These are phyloP conservation scores for Pollicipes pollicipes DNA, from an alignment of 1,140 invertebrate genomes.

Conservation along the genomic window DNA sequence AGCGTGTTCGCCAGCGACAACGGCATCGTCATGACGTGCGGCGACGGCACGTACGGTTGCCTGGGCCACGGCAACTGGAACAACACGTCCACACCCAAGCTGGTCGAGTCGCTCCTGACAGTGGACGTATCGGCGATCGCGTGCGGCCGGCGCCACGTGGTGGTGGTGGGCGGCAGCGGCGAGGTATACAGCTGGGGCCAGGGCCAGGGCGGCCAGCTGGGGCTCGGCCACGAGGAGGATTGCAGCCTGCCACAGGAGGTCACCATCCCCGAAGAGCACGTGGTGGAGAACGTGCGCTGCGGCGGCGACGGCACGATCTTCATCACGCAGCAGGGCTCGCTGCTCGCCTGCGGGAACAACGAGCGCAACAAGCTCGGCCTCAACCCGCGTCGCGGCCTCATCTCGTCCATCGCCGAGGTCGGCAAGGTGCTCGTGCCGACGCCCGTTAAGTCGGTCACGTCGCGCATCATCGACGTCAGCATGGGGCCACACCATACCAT, in stretches of 20 bases:
- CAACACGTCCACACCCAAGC: slow-evolving; percentile 37
- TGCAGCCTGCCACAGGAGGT: slow-evolving; percentile 32
- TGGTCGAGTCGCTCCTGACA: slow-evolving; percentile 35
- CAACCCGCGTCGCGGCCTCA: slow-evolving; percentile 33
- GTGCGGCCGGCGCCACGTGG: slow-evolving; percentile 46
- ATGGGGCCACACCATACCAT: slow-evolving; percentile 39
- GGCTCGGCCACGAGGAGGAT: slow-evolving; percentile 39
- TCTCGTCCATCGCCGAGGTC: slow-evolving; percentile 26
- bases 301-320: slow-evolving; percentile 45
- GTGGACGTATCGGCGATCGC: slow-evolving; percentile 42
- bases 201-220: slow-evolving; percentile 42
- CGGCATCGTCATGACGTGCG: slow-evolving; percentile 51
- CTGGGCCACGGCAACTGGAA: slow-evolving; percentile 44
- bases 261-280: slow-evolving; percentile 29
- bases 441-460: slow-evolving; percentile 26
- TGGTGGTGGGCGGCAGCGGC: slow-evolving; percentile 40
- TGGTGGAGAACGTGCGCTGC: slow-evolving; percentile 37
- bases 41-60: slow-evolving; percentile 41
- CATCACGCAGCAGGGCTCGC: slow-evolving; percentile 40
- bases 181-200: slow-evolving; percentile 50
- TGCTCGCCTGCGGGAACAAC: slow-evolving; percentile 49
- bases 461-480: slow-evolving; percentile 32
- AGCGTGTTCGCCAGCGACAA: slow-evolving; percentile 44
- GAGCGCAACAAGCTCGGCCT: slow-evolving; percentile 48
- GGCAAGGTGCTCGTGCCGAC: slow-evolving; percentile 31